Evolutionary conservation across 2,888 invertebrate species (phyloP).

Genomic region (Mesochorus sp.): DNA sequence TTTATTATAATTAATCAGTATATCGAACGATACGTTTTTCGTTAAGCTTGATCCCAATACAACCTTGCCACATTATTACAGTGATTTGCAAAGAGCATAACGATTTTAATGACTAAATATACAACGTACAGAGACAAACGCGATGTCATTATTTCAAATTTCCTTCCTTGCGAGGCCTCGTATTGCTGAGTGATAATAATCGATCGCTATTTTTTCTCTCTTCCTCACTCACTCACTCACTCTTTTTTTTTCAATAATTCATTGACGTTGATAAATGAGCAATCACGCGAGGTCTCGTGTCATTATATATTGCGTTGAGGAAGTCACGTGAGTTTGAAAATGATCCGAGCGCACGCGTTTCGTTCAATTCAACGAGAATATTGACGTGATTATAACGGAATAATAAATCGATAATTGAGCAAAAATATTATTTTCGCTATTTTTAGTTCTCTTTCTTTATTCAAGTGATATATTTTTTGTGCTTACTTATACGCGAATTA

Average conservation of each 20-base stretch:
- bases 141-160: neutral
- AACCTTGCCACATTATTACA: too few relatives aligned
- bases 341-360: neutral
- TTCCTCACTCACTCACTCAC: too few relatives aligned
- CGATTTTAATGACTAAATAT: neutral
- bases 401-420: neutral
- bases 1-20: too few relatives aligned
- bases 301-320: neutral
- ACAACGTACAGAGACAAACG: neutral
- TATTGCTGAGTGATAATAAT: neutral
- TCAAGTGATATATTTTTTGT: neutral
- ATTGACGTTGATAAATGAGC: too few relatives aligned
- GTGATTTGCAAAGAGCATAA: too few relatives aligned
- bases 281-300: too few relatives aligned
- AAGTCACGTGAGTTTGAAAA: neutral
- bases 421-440: too few relatives aligned
- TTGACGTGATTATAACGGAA: neutral
- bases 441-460: neutral
- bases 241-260: too few relatives aligned
- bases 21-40: too few relatives aligned
- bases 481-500: neutral
- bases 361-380: neutral
- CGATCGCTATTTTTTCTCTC: neutral
- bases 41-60: too few relatives aligned
- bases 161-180: too few relatives aligned